A percentile compares a stretch with the other conserved stretches of the same genome.
phyloP scores from a whole-genome alignment of 2,797 vertebrate species.

The Borostomias antarcticus region DNA sequence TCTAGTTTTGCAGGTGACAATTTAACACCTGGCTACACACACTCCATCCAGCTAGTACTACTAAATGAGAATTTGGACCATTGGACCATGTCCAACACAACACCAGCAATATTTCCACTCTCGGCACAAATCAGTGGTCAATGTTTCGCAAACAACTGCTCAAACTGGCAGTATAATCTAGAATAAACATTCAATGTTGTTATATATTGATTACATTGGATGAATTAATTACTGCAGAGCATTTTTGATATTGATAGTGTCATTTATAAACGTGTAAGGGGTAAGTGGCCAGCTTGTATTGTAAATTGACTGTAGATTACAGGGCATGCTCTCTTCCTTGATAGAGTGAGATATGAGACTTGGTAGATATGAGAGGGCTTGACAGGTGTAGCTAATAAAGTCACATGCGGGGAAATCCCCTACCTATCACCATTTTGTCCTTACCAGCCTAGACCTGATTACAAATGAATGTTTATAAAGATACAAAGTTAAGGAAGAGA shows the following conservation, averaged over 20 bases:
- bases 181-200: no score
- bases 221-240: not conserved
- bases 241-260: not conserved
- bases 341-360: not conserved
- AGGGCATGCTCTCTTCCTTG: no score
- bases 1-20: not conserved
- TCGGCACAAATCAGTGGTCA: not conserved
- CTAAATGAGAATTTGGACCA: no score
- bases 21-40: not conserved
- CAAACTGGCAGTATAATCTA: not conserved
- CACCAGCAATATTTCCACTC: not conserved
- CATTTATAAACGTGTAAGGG: not conserved
- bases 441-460: not conserved
- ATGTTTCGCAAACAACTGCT: not conserved
- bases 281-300: not conserved
- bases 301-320: not conserved
- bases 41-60: not conserved
- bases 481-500: not conserved
- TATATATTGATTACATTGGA: no score
- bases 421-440: not conserved
- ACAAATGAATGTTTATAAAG: not conserved
- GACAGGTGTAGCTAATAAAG: constrained; percentile 62
- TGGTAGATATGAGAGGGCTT: constrained; percentile 42
- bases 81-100: not conserved
- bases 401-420: constrained; percentile 55